Evolutionary conservation across 2,113 vertebrate genomes (phyloP).

Genomic region (Gadus macrocephalus): DNA sequence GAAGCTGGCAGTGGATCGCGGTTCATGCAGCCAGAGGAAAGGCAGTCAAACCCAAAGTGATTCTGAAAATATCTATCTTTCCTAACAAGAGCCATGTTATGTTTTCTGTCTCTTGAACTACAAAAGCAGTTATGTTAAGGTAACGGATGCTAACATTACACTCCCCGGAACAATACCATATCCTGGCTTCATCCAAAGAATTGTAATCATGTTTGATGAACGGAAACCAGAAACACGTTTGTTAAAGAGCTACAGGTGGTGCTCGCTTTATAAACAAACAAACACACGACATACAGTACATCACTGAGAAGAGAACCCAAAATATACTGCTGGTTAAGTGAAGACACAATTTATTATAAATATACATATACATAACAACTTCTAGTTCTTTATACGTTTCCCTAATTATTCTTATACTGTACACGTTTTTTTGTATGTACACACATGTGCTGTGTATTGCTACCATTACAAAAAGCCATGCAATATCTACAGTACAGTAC

Average conservation of each 20-base stretch:
- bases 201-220: neutral
- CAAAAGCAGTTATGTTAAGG: too few relatives aligned
- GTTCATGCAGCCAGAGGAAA: too few relatives aligned
- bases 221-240: neutral
- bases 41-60: too few relatives aligned
- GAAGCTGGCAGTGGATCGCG: too few relatives aligned
- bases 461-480: conserved; percentile 68
- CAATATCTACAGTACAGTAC: conserved; percentile 69
- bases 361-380: conserved; percentile 62
- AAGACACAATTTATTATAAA: conserved; percentile 71
- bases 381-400: conserved; percentile 47
- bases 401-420: conserved; percentile 50
- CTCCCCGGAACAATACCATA: neutral
- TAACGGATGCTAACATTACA: too few relatives aligned
- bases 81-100: conserved; percentile 29
- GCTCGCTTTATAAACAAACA: too few relatives aligned
- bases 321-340: conserved; percentile 38
- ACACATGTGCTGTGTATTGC: conserved; percentile 48
- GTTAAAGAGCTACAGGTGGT: too few relatives aligned
- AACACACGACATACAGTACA: conserved; percentile 38
- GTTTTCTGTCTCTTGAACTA: neutral
- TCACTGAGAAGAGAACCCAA: conserved; percentile 32
- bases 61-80: too few relatives aligned
- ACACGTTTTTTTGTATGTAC: conserved; percentile 51
- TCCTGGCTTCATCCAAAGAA: neutral